Conservation (phyloP, 2,888 invertebrate genomes). For the Yponomeuta plumbellus region DNA sequence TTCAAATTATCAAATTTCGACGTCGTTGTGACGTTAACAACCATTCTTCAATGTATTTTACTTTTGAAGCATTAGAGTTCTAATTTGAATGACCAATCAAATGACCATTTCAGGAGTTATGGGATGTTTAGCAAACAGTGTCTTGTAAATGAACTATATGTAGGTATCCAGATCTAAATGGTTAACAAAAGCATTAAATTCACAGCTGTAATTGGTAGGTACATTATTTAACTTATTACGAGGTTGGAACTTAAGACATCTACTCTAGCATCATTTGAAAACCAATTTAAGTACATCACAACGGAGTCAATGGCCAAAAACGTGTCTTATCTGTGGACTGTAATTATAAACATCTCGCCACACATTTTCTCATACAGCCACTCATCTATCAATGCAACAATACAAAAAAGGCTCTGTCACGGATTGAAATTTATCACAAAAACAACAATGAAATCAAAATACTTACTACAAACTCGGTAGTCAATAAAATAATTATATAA, state of each 20-base stretch:
- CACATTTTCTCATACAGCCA: neutral
- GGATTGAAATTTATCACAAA: too few relatives aligned
- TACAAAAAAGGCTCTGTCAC: too few relatives aligned
- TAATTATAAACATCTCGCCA: neutral
- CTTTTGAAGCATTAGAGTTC: neutral
- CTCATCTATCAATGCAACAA: too few relatives aligned
- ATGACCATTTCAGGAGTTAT: neutral
- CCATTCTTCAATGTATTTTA: neutral
- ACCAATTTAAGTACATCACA: neutral
- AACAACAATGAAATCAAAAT: too few relatives aligned
- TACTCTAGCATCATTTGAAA: neutral
- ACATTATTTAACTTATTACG: neutral
- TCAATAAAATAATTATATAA: conserved; percentile 27
- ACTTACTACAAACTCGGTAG: conserved; percentile 5
- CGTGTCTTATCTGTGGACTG: neutral
- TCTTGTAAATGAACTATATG: neutral
- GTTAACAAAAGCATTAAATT: conserved; percentile 5
- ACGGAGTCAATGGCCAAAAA: neutral
- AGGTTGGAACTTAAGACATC: neutral
- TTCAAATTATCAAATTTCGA: conserved; percentile 3
- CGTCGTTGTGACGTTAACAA: neutral
- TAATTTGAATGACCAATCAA: too few relatives aligned
- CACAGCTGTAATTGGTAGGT: conserved; percentile 12
- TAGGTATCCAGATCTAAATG: neutral
- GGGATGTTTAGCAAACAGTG: neutral